phyloP scores from a whole-genome alignment of 2,113 vertebrate species.

The Cervus canadensis region DNA sequence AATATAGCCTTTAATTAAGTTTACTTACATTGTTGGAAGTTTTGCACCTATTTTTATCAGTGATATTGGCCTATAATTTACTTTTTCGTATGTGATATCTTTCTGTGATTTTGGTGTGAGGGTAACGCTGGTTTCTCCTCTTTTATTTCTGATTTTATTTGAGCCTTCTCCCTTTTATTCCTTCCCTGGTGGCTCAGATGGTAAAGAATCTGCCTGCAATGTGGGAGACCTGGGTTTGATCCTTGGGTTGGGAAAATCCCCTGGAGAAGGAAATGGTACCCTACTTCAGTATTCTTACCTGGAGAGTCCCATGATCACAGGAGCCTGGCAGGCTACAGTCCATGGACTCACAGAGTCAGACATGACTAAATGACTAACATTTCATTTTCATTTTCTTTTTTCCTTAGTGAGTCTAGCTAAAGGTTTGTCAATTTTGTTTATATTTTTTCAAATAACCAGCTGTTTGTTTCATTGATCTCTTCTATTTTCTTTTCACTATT shows the following conservation, averaged over 20 bases:
- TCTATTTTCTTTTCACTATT: neutral
- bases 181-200: neutral
- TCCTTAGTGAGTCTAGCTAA: neutral
- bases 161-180: neutral
- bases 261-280: neutral
- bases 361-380: neutral
- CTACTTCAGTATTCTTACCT: neutral
- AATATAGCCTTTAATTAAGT: neutral
- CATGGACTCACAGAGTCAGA: neutral
- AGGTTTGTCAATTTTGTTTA: neutral
- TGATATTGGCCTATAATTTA: neutral
- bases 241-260: neutral
- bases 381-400: neutral
- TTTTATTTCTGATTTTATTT: neutral
- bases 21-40: neutral
- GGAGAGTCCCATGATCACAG: neutral
- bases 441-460: neutral
- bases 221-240: neutral
- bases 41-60: neutral
- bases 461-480: neutral
- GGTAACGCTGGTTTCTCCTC: neutral
- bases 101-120: neutral
- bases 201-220: neutral
- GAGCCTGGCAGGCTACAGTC: neutral
- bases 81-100: neutral